Base-by-base conservation (phyloP, 92 coral and sea anemone genomes). In the Paragorgia papillata region DNA sequence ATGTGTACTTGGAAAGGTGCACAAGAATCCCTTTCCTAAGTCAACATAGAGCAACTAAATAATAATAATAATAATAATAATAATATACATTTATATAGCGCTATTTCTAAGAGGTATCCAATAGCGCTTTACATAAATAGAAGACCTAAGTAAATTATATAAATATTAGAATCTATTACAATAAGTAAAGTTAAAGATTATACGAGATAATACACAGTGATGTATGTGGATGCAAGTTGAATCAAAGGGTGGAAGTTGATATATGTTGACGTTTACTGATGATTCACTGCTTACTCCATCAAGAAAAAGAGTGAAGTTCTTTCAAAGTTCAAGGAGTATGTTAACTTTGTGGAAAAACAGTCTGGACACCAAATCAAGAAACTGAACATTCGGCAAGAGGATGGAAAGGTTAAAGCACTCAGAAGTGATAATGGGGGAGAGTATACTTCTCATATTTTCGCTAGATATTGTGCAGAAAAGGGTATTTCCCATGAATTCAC, bases 211-310 rank as follows among this genome's bases (percentile, higher is more conserved):
- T 74, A 64, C 86, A 84, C 69, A 80, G 86, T 24, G 86, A 79
- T 29, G 37, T 79, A 34, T 66, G 83, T 54, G 77, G 83, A 79
- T 84, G 85, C 66, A 84, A 43, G 86, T 84, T 39, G 82, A 79
- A 15, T 79, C 85, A 46, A 64, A 77, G 65, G 85, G 90, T 79
- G 87, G 88, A 26, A 87, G 88, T 51, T 83, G 44, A 44, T 87
- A 79, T 81, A 64, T 83, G 82, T 75, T 87, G 46, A 87, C 91
- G 73, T 87, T 87, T 57, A 83, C 79, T 19, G 92, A 76, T 80
- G 91, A 87, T 79, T 60, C 17, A 89, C 88, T 37, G 87, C 59
- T 49, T 82, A 89, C 35, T 79, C 51, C 44, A 31, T 79, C 19
- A 66, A 66, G 73, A 9, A 51, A 26, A 79, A 79, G 51, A 66